These are phyloP conservation scores for Takifugu bimaculatus DNA, from an alignment of 2,113 vertebrate species.

Conservation along the genomic window DNA sequence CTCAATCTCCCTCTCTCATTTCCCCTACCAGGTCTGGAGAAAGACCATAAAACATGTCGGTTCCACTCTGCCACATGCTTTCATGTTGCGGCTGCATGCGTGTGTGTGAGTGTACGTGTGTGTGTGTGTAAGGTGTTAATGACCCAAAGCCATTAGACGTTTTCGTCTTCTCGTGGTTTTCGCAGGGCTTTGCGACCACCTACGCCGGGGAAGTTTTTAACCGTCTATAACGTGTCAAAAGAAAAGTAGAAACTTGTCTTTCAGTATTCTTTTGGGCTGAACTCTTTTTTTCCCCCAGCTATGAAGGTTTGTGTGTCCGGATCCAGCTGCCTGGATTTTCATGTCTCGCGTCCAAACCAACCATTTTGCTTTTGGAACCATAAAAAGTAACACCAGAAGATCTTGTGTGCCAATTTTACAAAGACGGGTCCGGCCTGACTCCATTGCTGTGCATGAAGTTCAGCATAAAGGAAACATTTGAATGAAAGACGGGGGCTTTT, in stretches of 20 bases:
- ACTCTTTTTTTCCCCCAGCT: not conserved
- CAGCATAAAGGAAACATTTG: too few species aligned
- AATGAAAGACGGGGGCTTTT: too few species aligned
- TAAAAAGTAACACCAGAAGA: not conserved
- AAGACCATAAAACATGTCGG: slow-evolving; percentile 63
- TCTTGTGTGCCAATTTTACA: not conserved
- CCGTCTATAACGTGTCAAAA: slow-evolving; percentile 19
- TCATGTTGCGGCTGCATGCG: slow-evolving; percentile 36
- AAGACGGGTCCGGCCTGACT: too few species aligned
- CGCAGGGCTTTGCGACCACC: slow-evolving; percentile 61
- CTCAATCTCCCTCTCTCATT: slow-evolving; percentile 33
- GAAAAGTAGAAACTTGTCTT: slow-evolving; percentile 12
- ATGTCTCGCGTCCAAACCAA: slow-evolving; percentile 23
- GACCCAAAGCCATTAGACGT: slow-evolving; percentile 39
- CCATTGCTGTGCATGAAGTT: too few species aligned
- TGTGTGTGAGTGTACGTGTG: slow-evolving; percentile 7
- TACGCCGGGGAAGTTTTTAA: slow-evolving; percentile 27
- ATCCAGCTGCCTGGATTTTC: slow-evolving; percentile 11
- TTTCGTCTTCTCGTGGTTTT: slow-evolving; percentile 43
- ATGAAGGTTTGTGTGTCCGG: not conserved
- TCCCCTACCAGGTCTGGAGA: slow-evolving; percentile 61
- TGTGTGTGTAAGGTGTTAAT: slow-evolving; percentile 44
- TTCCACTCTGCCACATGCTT: slow-evolving; percentile 47
- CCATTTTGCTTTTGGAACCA: slow-evolving; percentile 10
- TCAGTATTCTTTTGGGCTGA: slow-evolving; percentile 18